phyloP scores from a whole-genome alignment of 2,113 vertebrate species.

The Tamias sibiricus region DNA sequence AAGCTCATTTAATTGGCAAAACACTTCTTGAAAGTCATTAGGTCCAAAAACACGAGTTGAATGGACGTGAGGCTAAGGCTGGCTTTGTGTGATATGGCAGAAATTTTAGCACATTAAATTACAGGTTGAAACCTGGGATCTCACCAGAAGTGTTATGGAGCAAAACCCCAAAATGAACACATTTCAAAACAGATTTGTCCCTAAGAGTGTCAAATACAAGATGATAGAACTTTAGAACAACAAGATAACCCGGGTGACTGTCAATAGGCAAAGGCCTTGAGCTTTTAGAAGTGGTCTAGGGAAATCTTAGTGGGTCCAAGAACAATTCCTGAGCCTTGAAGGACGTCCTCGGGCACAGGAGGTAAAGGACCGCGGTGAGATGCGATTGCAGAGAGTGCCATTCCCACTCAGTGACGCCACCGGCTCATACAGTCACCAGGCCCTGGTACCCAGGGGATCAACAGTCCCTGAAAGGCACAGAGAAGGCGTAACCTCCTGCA shows the following conservation, averaged over 20 bases:
- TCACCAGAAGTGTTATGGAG: neutral
- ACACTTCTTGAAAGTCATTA: neutral
- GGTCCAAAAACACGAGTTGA: neutral
- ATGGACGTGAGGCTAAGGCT: neutral
- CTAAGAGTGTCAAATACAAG: neutral
- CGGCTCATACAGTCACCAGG: neutral
- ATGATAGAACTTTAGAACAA: neutral
- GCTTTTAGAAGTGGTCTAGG: neutral
- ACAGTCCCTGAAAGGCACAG: neutral
- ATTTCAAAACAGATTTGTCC: neutral
- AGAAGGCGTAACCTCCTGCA: neutral
- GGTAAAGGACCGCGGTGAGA: neutral
- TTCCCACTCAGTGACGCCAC: neutral
- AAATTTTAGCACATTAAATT: neutral
- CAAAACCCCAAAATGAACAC: neutral
- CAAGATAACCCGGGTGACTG: neutral
- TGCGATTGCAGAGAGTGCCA: neutral
- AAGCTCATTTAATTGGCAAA: neutral
- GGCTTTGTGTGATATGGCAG: neutral
- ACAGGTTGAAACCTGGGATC: neutral
- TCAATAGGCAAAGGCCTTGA: neutral
- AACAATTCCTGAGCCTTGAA: neutral
- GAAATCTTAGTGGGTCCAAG: neutral
- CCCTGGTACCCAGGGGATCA: neutral
- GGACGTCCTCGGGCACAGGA: neutral